Evolutionary conservation across 2,888 invertebrate species (phyloP), one percentile per base, ranked within the genome.

Genomic region (Cyrtodaria siliqua): DNA sequence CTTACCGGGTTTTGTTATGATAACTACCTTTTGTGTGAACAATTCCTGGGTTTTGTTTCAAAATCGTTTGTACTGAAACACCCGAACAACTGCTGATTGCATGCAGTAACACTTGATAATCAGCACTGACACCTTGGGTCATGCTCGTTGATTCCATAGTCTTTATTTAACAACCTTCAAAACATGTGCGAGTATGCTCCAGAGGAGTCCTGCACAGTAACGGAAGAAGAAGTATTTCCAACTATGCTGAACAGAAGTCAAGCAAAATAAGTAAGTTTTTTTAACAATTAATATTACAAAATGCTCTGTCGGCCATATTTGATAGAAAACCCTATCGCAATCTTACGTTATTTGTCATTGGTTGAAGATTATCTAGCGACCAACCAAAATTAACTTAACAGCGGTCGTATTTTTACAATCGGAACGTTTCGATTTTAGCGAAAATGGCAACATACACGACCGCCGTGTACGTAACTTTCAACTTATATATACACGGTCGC

Each of bases 101-200:
- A 66, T 86, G 86, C 61, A 87, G 72, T 50, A 90, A 64, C 42
- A 89, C 79, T 52, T 86, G 84, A 59, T 81, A 84, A n/a, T 87
- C 86, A 14, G 86, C 61, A 20, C 26, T 20, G 26, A 26, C 52
- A 33, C 33, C 33, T 12, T 4, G 6, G 16, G n/a, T 47, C 47
- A 16, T 47, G 3, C 6, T 16, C 3, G 4, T 16, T 9, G 47
- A 47, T 9, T 6, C 47, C 47, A 18, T 47, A 47, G 47, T 18
- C 6, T 4, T 3, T 47, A 20, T 47, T 18, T 18, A 18, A 47
- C n/a, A 18, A 20, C 47, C 4, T 16, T 47, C 4, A 18, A 47
- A 47, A 4, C 16, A 20, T 47, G 20, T 3, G 16, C 20, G 4
- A 4, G 4, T 47, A 47, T 9, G 4, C n/a, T n/a, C n/a, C n/a